Evolutionary conservation across 1,140 invertebrate species (phyloP), one percentile per base, ranked within the genome.

Genomic region (Calosoma granatense): DNA sequence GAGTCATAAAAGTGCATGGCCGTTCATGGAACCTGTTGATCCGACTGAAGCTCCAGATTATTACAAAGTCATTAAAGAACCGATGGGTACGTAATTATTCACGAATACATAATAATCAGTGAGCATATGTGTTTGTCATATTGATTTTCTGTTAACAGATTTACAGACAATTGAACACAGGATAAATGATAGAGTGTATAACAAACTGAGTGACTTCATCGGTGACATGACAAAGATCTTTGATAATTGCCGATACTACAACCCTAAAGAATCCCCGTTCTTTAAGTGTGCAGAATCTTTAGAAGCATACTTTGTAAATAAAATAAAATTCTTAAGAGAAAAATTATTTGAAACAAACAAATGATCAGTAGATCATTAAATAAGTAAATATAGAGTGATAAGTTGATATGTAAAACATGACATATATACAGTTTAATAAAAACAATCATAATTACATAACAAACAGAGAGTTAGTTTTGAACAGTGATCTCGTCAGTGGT

Each of bases 181-280:
- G 76, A 84, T 97, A 67, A 86, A 88, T 68, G 82, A 86, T 62
- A 82, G 84, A 63, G 79, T 79, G 19, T 98, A 98, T 70, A 85
- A 85, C 65, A 90, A 86, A 67, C 77, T 98, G 55, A 88, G 88
- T 70, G 93, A 97, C 70, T 96, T 97, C 71, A 93, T 97, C 65
- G 91, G 92, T 68, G 94, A 98, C 70, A 93, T 97, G 82, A 96
- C 92, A 39, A 94, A 95, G 72, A 95, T 98, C 67, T 97, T 98
- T 76, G 94, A 98, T 73, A 98, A 98, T 74, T 97, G 94, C 80
- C 85, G 94, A 55, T 94, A 94, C 65, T 98, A 95, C 73, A 98
- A 98, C 78, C 89, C 93, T 22, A 88, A 89, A 67, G 92, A 95
- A 70, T 94, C 93, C 15, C 89, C 91, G 51, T 96, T 97, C 72